Percentiles rank a stretch among this genome's conserved stretches.
phyloP scores from a whole-genome alignment of 2,888 invertebrate genomes.

The Apocheima hispidaria region DNA sequence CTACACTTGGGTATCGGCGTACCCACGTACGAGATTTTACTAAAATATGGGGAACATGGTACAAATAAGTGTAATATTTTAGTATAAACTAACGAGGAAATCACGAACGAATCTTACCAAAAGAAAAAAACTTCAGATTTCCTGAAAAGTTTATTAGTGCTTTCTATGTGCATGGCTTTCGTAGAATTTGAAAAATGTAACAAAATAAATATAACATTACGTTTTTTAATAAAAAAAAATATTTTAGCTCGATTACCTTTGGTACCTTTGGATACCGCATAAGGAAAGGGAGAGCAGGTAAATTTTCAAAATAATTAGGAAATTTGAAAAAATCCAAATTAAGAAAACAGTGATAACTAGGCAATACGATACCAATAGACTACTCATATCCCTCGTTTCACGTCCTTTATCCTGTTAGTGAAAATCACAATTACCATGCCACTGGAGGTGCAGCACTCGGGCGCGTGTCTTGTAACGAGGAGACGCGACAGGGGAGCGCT shows the following conservation, averaged over 20 bases:
- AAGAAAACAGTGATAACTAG: slow-evolving; percentile 60
- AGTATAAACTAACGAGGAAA: not conserved
- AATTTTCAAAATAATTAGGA: slow-evolving; percentile 18
- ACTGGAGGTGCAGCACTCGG: slow-evolving; percentile 63
- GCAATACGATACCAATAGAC: slow-evolving; percentile 75
- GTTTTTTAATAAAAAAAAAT: too few species aligned
- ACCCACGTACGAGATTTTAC: not conserved
- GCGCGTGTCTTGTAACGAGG: slow-evolving; percentile 14
- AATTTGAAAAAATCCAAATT: slow-evolving; percentile 33
- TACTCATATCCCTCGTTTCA: slow-evolving; percentile 40
- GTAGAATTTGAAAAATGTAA: not conserved
- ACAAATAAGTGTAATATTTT: not conserved
- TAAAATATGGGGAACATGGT: not conserved
- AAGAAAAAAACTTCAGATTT: not conserved
- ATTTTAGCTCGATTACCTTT: too few species aligned
- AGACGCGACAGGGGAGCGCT: slow-evolving; percentile 62
- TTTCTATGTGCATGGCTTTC: too few species aligned
- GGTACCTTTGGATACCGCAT: too few species aligned
- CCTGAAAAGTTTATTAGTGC: not conserved
- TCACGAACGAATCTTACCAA: not conserved
- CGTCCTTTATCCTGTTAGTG: slow-evolving; percentile 36
- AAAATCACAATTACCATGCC: slow-evolving; percentile 81
- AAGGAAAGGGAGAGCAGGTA: not conserved
- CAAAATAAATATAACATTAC: not conserved
- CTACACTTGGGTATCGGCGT: not conserved